Base-by-base conservation (phyloP, 1,140 invertebrate species). In the Caerostris extrusa region DNA sequence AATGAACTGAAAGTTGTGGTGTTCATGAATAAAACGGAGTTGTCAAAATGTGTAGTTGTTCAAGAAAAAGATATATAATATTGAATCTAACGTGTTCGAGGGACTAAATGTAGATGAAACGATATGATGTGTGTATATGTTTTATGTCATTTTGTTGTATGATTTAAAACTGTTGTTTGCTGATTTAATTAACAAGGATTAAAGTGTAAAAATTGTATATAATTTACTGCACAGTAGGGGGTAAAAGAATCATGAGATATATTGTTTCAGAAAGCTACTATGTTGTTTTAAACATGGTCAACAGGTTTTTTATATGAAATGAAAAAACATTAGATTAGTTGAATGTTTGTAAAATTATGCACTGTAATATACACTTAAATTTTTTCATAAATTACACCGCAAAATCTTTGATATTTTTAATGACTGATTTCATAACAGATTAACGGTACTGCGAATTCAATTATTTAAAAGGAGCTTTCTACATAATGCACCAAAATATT, bases 261-360 rank as follows among this genome's bases (percentile, higher is more conserved):
- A 77, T 77, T 34, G n/a, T 56, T 85, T n/a, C n/a, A 85, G 57
- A 57, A 85, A 34, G 17, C n/a, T 85, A 85, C 91, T 93, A 87
- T 93, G 91, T 93, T 93, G 82, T 93, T 93, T 87, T 93, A 93
- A 93, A 93, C 91, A 93, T 93, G 82, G 91, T 87, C n/a, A 87
- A 87, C n/a, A 60, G 34, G 57, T 50, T 71, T 93, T 93, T 93
- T 93, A 93, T 93, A 93, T 56, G 77, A 93, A 92, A 92, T 71
- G 71, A 67, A 71, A 53, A 69, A 81, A 53, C n/a, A 58, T 19
- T 93, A 93, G 91, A 58, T 3, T 93, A 93, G 91, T 19, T 93
- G 56, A 93, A 58, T 93, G 91, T 93, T 93, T 93, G 55, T 93
- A 87, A 58, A 58, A 87, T 81, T 93, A 67, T 87, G 91, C 91